These are phyloP conservation scores for Glaucomys volans DNA, from an alignment of 2,113 vertebrate species.

Conservation along the genomic window DNA sequence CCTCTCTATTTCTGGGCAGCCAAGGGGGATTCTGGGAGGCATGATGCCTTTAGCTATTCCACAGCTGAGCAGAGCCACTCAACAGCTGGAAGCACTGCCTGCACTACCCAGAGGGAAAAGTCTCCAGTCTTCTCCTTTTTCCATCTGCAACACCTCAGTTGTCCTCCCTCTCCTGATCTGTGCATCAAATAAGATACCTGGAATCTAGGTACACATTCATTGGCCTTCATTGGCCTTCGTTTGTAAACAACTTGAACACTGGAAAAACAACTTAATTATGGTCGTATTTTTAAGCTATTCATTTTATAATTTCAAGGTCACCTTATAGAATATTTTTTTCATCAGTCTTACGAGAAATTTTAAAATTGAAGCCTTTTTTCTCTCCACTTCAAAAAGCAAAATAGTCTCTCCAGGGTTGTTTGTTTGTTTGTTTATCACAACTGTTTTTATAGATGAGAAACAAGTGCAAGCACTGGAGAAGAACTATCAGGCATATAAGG, in stretches of 20 bases:
- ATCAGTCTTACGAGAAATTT: not conserved
- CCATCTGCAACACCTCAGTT: not conserved
- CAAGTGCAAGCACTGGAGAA: not conserved
- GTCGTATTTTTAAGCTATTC: not conserved
- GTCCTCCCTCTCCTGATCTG: not conserved
- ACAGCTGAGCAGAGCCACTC: conserved; percentile 70
- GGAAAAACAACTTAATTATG: not conserved
- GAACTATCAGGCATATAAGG: not conserved
- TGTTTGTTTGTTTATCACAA: not conserved
- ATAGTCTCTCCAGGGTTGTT: not conserved
- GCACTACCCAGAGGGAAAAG: conserved; percentile 65
- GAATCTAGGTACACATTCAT: not conserved
- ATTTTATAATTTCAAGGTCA: conserved; percentile 32
- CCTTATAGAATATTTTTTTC: not conserved
- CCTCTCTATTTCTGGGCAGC: conserved; percentile 82
- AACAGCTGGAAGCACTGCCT: conserved; percentile 78
- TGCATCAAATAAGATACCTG: not conserved
- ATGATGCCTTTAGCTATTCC: conserved; percentile 63
- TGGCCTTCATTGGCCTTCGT: not conserved
- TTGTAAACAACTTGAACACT: not conserved
- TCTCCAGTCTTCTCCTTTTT: not conserved
- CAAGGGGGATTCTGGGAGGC: conserved; percentile 78
- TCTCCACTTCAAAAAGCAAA: not conserved
- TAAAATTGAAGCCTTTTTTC: not conserved
- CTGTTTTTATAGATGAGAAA: not conserved